These are phyloP conservation scores for Otocyon megalotis DNA, from an alignment of 2,113 vertebrate genomes.

Conservation along the genomic window DNA sequence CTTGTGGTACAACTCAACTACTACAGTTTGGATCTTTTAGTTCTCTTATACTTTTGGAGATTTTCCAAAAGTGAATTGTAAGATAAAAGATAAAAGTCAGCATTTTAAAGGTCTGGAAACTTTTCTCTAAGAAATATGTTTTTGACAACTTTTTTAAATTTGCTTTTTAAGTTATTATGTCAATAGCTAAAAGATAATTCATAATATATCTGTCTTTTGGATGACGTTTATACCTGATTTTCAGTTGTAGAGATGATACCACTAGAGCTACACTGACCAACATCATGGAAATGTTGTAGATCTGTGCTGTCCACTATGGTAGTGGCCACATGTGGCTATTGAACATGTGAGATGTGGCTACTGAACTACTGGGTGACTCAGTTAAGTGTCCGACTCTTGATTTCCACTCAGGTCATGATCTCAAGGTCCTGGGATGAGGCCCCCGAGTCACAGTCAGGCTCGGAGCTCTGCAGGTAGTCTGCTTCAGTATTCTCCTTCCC, in stretches of 20 bases:
- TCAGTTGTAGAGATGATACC: background rate
- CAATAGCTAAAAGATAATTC: slow-evolving; percentile 5
- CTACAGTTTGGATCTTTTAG: slow-evolving; percentile 64
- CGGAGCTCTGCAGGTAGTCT: background rate
- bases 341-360: background rate
- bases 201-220: background rate
- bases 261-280: background rate
- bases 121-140: slow-evolving; percentile 35
- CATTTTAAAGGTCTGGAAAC: slow-evolving; percentile 1
- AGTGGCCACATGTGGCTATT: background rate
- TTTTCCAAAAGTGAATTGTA: slow-evolving; percentile 48
- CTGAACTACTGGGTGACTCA: no score
- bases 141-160: slow-evolving; percentile 35
- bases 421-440: background rate
- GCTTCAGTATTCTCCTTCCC: background rate
- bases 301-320: background rate
- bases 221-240: background rate
- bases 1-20: slow-evolving; percentile 81
- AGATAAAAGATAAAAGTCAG: slow-evolving; percentile 53
- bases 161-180: slow-evolving; percentile 44
- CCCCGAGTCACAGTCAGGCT: background rate
- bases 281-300: background rate
- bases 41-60: background rate
- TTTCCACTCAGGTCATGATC: background rate
- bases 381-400: background rate